Evolutionary conservation across 2,797 vertebrate genomes (phyloP).

Genomic region (Buphagus erythrorhynchus): DNA sequence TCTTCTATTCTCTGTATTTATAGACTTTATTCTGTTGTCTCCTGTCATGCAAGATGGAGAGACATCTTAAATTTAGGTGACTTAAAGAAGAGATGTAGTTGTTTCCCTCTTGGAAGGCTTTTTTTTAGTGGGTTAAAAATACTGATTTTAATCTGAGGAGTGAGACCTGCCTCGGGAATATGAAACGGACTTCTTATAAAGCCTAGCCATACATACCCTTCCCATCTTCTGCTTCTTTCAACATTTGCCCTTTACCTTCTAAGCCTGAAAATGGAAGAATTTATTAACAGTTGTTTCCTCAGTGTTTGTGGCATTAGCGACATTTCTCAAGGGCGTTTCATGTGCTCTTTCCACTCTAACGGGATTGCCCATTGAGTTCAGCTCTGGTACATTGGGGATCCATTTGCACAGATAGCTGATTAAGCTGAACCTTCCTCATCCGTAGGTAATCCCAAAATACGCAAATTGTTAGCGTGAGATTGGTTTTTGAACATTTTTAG

Average conservation of each 20-base stretch:
- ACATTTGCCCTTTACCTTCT: conserved; percentile 48
- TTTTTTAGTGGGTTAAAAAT: not conserved
- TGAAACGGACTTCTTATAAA: not conserved
- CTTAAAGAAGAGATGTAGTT: not conserved
- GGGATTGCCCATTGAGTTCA: conserved; percentile 56
- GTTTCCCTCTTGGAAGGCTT: not conserved
- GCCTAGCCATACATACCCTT: not conserved
- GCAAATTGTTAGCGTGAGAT: conserved; percentile 39
- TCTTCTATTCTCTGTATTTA: not conserved
- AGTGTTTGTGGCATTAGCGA: conserved; percentile 56
- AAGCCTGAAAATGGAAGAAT: conserved; percentile 34
- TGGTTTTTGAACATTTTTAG: conserved; percentile 38
- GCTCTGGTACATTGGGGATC: not conserved
- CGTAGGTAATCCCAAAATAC: conserved; percentile 60
- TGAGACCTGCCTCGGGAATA: not conserved
- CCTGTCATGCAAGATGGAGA: not conserved
- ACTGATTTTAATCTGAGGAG: not conserved
- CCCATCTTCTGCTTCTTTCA: conserved; percentile 11
- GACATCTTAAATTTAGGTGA: not conserved
- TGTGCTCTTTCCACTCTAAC: conserved; percentile 63
- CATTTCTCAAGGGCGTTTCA: conserved; percentile 58
- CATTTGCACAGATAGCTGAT: conserved; percentile 46
- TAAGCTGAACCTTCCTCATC: conserved; percentile 64
- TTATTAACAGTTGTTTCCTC: conserved; percentile 44
- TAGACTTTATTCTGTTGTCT: not conserved